A percentile compares a stretch with the other conserved stretches of the same genome.
Conservation (phyloP, 2,888 invertebrate species). For the Spodoptera exigua region DNA sequence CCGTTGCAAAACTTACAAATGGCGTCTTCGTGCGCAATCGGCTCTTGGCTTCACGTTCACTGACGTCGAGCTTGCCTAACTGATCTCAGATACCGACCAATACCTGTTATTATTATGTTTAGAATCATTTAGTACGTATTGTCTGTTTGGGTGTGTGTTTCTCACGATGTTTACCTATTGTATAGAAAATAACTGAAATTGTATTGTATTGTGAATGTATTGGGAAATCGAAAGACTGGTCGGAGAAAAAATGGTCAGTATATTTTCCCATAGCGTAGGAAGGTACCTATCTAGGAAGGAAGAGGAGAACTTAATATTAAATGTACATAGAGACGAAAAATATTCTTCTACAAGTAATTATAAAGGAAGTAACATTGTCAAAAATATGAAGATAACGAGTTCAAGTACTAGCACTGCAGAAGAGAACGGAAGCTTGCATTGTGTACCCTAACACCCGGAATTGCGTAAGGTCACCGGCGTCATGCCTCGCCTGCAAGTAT, state of each 20-base stretch:
- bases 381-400: slow-evolving; percentile 1
- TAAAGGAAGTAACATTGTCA: slow-evolving; percentile 7
- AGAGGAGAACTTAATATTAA: too few relatives aligned
- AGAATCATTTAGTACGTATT: slow-evolving; percentile 44
- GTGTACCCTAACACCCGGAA: slow-evolving; percentile 35
- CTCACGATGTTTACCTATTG: slow-evolving; percentile 33
- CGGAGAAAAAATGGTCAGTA: too few relatives aligned
- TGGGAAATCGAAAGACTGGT: too few relatives aligned
- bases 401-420: slow-evolving; percentile 39
- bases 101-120: slow-evolving; percentile 42
- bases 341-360: too few relatives aligned
- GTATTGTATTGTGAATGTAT: too few relatives aligned
- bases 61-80: slow-evolving; percentile 49
- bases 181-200: too few relatives aligned
- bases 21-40: slow-evolving; percentile 50
- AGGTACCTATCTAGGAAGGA: not conserved
- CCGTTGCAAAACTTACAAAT: slow-evolving; percentile 50
- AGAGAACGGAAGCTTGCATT: slow-evolving; percentile 45
- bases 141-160: slow-evolving; percentile 37
- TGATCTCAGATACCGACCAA: slow-evolving; percentile 44
- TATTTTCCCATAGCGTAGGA: too few relatives aligned
- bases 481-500: slow-evolving; percentile 32
- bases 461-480: slow-evolving; percentile 44
- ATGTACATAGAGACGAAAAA: too few relatives aligned
- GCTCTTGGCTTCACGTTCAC: slow-evolving; percentile 45